Evolutionary conservation across 2,888 invertebrate genomes (phyloP).

Genomic region (Drosophila melanosoma): DNA sequence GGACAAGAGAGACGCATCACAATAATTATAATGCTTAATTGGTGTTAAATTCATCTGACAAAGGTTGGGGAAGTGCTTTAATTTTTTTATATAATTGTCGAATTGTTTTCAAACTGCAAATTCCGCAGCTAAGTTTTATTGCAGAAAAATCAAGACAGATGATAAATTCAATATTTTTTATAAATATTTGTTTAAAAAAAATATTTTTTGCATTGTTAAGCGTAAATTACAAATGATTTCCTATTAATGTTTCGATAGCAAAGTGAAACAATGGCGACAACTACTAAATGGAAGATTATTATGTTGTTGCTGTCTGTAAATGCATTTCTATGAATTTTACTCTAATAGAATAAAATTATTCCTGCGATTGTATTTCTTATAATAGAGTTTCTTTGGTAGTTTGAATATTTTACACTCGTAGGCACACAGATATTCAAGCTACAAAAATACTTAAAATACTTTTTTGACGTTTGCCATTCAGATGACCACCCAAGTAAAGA

Average conservation of each 20-base stretch:
- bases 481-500: neutral
- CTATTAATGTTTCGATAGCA: neutral
- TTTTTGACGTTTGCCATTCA: conserved; percentile 4
- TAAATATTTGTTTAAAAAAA: neutral
- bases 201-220: neutral
- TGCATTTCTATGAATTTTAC: neutral
- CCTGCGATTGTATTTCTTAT: neutral
- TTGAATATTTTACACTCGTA: neutral
- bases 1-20: too few relatives aligned
- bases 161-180: neutral
- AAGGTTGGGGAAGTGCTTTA: neutral
- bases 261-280: neutral
- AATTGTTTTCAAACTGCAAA: neutral
- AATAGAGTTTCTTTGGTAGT: neutral
- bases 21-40: too few relatives aligned
- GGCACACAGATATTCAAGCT: neutral
- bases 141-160: neutral
- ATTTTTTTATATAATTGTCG: neutral
- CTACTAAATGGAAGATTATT: neutral
- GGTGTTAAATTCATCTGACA: neutral
- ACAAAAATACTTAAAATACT: conserved; percentile 18
- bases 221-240: neutral
- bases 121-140: neutral
- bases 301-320: neutral
- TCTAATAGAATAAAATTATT: too few relatives aligned